phyloP scores from a whole-genome alignment of 2,888 invertebrate species.

The Myathropa florea region DNA sequence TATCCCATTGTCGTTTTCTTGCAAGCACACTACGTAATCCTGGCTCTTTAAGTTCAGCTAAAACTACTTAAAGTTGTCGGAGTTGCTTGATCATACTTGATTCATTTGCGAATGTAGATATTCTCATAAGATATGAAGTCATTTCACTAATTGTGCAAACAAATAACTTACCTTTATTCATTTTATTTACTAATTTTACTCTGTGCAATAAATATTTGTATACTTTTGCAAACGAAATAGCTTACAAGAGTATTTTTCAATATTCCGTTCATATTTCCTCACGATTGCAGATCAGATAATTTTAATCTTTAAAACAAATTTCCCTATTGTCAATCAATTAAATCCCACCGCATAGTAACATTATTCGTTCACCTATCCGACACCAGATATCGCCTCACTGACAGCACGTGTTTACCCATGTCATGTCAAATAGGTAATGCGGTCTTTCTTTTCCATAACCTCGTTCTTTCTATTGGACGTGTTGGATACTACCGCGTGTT shows the following conservation, averaged over 20 bases:
- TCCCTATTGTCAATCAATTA: neutral
- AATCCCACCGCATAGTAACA: neutral
- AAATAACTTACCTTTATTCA: no score
- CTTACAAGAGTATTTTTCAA: no score
- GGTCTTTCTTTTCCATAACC: constrained; percentile 55
- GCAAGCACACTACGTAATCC: constrained; percentile 74
- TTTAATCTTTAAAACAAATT: no score
- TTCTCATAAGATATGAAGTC: constrained; percentile 79
- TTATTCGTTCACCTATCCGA: neutral
- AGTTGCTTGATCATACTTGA: constrained; percentile 77
- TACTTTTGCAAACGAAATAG: no score
- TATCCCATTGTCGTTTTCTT: constrained; percentile 1
- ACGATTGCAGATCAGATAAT: no score
- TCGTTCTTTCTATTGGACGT: constrained; percentile 46
- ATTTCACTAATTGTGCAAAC: constrained; percentile 77
- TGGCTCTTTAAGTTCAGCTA: constrained; percentile 78
- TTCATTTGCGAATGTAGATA: constrained; percentile 79
- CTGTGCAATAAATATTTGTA: no score
- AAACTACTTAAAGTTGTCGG: constrained; percentile 76
- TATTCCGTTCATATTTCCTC: no score
- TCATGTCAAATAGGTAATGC: constrained; percentile 44
- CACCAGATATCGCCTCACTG: constrained; percentile 17
- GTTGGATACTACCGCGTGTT: constrained; percentile 29
- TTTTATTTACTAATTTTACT: no score
- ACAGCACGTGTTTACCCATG: constrained; percentile 50